Base-by-base conservation (phyloP, 1,140 invertebrate genomes). In the Sinonovacula constricta region DNA sequence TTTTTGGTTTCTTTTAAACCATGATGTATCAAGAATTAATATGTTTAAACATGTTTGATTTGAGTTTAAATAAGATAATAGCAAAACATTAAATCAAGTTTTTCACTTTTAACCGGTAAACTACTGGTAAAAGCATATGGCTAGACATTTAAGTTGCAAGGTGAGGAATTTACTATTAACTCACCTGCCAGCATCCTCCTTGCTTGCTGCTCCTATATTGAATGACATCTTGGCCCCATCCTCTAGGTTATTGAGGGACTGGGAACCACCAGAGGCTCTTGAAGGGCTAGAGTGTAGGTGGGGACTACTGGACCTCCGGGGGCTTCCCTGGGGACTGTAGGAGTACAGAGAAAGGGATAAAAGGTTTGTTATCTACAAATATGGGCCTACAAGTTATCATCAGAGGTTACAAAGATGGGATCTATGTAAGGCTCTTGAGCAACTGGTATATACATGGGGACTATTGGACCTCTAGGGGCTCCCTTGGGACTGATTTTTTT, bases 131-230 rank as follows among this genome's bases (percentile, higher is more conserved):
- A n/a, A n/a, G n/a, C n/a, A n/a, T n/a, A n/a, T n/a, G 2, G 2
- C 18, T n/a, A 7, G 18, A 22, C 18, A 53, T 18, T 3, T 53
- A n/a, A 53, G 49, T 2, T 53, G 3, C 18, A n/a, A 53, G 49
- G 24, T n/a, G 18, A n/a, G 18, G 4, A 0, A 53, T 4, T n/a
- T n/a, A n/a, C n/a, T n/a, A n/a, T n/a, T n/a, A 12, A 71, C 56
- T 67, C 30, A 78, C 75, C 75, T 78, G 12, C 75, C 75, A 62
- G 75, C 66, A 18, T 78, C 75, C 22, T 78, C 75, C 65, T 70
- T 78, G 53, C 51, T 63, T 15, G 75, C 59, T 22, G 75, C 66
- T 18, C 75, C 75, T 24, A 78, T 78, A 60, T 70, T 78, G 39
- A 78, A 78, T 14, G 75, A 65, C 7, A 70, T 54, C 33, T 78